A percentile compares a stretch with the other conserved stretches of the same genome.
These are phyloP conservation scores for Zaprionus taronus DNA, from an alignment of 1,140 invertebrate species.

Conservation along the genomic window DNA sequence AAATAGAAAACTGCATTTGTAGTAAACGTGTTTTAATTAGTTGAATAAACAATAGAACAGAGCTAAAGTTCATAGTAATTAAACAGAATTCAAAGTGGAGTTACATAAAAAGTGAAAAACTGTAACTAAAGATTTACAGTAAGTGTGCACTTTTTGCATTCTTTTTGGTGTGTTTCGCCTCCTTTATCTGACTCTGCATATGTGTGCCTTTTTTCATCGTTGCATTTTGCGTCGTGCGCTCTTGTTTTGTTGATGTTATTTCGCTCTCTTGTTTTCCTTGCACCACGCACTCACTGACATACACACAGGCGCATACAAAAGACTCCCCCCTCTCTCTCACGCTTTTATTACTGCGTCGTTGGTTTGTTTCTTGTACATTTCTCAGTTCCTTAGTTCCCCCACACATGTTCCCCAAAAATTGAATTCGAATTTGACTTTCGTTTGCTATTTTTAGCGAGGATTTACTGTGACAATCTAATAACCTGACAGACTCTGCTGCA, in stretches of 20 bases:
- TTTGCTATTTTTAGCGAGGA: slow-evolving; percentile 69
- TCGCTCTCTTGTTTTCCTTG: slow-evolving; percentile 10
- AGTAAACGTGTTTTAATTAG: slow-evolving; percentile 11
- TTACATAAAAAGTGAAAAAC: slow-evolving; percentile 60
- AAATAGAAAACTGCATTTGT: slow-evolving; percentile 16
- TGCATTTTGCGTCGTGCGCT: slow-evolving; percentile 51
- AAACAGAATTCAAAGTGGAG: slow-evolving; percentile 24
- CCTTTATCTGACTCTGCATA: slow-evolving; percentile 13
- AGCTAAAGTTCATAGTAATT: neutral
- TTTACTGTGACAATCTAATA: slow-evolving; percentile 54
- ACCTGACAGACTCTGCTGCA: slow-evolving; percentile 12
- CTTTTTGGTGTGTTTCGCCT: slow-evolving; percentile 34
- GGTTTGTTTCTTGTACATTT: slow-evolving; percentile 21
- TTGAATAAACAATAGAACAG: neutral
- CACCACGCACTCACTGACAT: slow-evolving; percentile 24
- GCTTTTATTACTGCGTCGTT: slow-evolving; percentile 47
- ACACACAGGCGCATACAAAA: neutral
- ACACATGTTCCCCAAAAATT: slow-evolving; percentile 54
- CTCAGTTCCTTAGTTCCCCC: slow-evolving; percentile 18
- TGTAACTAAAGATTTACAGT: slow-evolving; percentile 69
- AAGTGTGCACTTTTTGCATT: slow-evolving; percentile 51
- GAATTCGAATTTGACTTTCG: slow-evolving; percentile 65
- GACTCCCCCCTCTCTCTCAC: neutral
- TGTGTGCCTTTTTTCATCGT: slow-evolving; percentile 35
- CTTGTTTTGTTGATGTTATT: slow-evolving; percentile 44